These are phyloP conservation scores for Micrastur ruficollis DNA, from an alignment of 2,797 vertebrate genomes.

Conservation along the genomic window DNA sequence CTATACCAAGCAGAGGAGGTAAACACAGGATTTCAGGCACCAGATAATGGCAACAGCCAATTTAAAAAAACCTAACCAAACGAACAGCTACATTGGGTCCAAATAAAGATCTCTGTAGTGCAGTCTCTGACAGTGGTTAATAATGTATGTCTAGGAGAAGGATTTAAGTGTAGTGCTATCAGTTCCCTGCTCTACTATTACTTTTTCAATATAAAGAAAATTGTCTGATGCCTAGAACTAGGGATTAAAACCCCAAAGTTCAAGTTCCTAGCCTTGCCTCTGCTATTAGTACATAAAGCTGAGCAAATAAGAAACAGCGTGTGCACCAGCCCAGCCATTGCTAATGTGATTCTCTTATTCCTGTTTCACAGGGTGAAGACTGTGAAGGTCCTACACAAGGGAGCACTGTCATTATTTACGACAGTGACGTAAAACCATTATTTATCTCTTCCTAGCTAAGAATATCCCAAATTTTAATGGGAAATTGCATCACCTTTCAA, in stretches of 20 bases:
- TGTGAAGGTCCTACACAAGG: background rate
- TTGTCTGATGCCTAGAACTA: background rate
- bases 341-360: background rate
- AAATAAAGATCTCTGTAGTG: background rate
- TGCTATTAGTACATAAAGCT: background rate
- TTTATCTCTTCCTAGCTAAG: background rate
- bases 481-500: constrained; percentile 44
- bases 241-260: background rate
- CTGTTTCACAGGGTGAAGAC: background rate
- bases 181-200: background rate
- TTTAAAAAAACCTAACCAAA: background rate
- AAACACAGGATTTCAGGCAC: background rate
- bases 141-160: background rate
- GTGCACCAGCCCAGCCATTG: background rate
- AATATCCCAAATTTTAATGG: background rate
- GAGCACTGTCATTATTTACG: background rate
- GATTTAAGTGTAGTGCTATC: background rate
- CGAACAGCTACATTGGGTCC: background rate
- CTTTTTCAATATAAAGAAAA: background rate
- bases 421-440: background rate
- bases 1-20: background rate
- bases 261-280: background rate
- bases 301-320: background rate
- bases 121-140: background rate
- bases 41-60: background rate